A percentile compares a stretch with the other conserved stretches of the same genome.
phyloP scores from a whole-genome alignment of 2,888 invertebrate species.

The Odontocerum albicorne region DNA sequence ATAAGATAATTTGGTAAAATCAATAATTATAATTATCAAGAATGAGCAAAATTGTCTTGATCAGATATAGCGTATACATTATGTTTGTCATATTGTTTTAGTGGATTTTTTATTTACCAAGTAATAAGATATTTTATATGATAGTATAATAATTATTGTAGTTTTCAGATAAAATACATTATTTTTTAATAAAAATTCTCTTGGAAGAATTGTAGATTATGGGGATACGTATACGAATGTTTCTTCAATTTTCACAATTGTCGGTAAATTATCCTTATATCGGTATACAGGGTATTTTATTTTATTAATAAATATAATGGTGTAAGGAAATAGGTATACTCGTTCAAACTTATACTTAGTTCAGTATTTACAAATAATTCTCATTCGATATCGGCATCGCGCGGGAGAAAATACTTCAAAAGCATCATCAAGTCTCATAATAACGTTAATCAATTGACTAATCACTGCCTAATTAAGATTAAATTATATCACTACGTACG shows the following conservation, averaged over 20 bases:
- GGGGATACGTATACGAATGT: conserved; percentile 78
- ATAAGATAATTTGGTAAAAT: conserved; percentile 79
- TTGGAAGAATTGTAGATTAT: conserved; percentile 64
- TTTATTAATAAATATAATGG: conserved; percentile 34
- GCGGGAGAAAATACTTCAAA: conserved; percentile 35
- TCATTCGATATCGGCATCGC: conserved; percentile 35
- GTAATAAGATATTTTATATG: conserved; percentile 43
- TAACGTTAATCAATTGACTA: conserved; percentile 35
- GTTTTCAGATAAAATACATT: conserved; percentile 39
- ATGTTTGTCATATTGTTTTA: conserved; percentile 65
- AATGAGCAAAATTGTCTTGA: conserved; percentile 66
- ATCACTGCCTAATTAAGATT: conserved; percentile 28
- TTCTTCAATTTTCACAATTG: conserved; percentile 46
- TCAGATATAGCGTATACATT: conserved; percentile 77
- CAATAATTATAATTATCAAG: conserved; percentile 59
- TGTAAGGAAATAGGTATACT: conserved; percentile 37
- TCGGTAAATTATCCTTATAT: conserved; percentile 25
- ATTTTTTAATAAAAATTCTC: conserved; percentile 50
- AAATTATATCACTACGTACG: conserved; percentile 32
- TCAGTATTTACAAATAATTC: conserved; percentile 36
- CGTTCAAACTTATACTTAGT: conserved; percentile 33
- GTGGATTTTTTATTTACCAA: conserved; percentile 61
- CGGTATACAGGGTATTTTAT: conserved; percentile 35
- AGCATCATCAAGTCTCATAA: conserved; percentile 36
- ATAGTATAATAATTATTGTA: conserved; percentile 44